Conservation (phyloP, 2,113 vertebrate genomes). For the Dasyprocta punctata region DNA sequence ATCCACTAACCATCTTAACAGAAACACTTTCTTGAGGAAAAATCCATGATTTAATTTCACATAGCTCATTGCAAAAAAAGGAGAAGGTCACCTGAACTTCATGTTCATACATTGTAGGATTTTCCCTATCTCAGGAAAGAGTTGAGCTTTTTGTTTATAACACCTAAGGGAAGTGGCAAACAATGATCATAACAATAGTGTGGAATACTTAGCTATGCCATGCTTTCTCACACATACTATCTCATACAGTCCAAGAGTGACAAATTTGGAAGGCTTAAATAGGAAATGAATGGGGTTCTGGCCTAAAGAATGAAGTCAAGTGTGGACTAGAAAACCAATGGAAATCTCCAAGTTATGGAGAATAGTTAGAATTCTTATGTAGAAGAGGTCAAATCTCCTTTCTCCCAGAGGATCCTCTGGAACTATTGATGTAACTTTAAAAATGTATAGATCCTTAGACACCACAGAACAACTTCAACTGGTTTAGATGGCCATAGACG, state of each 20-base stretch:
- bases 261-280: background rate
- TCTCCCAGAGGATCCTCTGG: background rate
- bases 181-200: background rate
- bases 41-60: background rate
- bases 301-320: no score
- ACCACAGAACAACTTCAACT: background rate
- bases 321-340: background rate
- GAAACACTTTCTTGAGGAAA: constrained; percentile 4
- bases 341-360: background rate
- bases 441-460: background rate
- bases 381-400: background rate
- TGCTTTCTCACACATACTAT: background rate
- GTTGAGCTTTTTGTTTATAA: constrained; percentile 23
- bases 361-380: background rate
- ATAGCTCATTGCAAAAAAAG: background rate
- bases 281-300: background rate
- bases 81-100: background rate
- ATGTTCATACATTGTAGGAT: background rate
- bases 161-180: background rate
- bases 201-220: background rate
- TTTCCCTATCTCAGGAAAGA: background rate
- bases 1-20: background rate
- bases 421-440: background rate
- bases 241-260: background rate
- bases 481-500: background rate